phyloP scores from a whole-genome alignment of 2,888 invertebrate species.

The Dasypolia templi region DNA sequence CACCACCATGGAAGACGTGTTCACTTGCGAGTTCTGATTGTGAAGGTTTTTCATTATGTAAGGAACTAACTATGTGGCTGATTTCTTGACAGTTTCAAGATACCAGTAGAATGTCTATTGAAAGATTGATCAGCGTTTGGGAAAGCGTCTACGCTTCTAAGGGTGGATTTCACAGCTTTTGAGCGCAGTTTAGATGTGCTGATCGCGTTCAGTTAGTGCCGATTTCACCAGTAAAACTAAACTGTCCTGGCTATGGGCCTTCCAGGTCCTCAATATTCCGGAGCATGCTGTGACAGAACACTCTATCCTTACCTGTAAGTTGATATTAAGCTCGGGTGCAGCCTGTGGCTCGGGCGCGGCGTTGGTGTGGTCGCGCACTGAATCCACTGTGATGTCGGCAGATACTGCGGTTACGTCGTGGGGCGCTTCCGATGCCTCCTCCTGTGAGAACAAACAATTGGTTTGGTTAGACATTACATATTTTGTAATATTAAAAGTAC shows the following conservation, averaged over 20 bases:
- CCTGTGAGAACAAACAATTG: conserved; percentile 72
- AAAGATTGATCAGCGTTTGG: background rate
- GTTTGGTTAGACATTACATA: too few species aligned
- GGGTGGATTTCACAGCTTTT: too few species aligned
- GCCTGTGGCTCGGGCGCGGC: conserved; percentile 88
- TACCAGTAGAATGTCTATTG: background rate
- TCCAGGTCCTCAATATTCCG: background rate
- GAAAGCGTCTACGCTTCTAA: background rate
- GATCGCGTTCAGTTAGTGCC: too few species aligned
- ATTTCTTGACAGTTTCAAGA: background rate
- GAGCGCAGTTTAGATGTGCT: too few species aligned
- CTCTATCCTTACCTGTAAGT: conserved; percentile 81
- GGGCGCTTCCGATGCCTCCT: conserved; percentile 82
- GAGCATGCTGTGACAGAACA: background rate
- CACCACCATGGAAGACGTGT: conserved; percentile 90
- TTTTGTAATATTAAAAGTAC: too few species aligned
- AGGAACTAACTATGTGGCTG: background rate
- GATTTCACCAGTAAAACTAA: too few species aligned
- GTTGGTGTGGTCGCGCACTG: conserved; percentile 95
- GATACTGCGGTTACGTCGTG: conserved; percentile 90
- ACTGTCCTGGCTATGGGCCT: background rate
- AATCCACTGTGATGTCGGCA: conserved; percentile 98
- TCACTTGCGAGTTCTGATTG: conserved; percentile 87
- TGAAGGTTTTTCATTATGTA: background rate
- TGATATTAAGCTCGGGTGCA: conserved; percentile 85